Percentiles rank a stretch among this genome's conserved stretches.
Evolutionary conservation across 2,888 invertebrate genomes (phyloP).

Genomic region (Congeria kusceri): DNA sequence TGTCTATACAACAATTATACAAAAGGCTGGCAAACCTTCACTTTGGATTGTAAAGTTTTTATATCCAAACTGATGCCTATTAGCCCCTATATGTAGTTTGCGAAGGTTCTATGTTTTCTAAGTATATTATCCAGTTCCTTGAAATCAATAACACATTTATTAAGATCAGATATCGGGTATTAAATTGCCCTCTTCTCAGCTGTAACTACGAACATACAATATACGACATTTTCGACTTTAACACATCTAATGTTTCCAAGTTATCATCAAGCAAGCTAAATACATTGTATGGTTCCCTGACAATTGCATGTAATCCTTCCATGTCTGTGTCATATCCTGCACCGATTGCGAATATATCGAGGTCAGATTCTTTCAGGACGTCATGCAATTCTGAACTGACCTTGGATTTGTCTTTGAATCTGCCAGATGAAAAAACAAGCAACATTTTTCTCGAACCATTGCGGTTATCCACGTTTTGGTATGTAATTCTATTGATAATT

Average conservation of each 20-base stretch:
- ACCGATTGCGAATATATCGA: constrained; percentile 5
- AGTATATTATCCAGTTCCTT: too few relatives aligned
- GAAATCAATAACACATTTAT: too few relatives aligned
- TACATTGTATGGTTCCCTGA: neutral
- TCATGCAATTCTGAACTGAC: neutral
- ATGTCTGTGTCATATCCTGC: constrained; percentile 4
- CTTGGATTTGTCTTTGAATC: neutral
- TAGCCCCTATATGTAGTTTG: too few relatives aligned
- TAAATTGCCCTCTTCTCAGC: too few relatives aligned
- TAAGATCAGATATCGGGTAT: too few relatives aligned
- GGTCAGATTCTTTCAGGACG: neutral
- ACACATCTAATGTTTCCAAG: constrained; percentile 5
- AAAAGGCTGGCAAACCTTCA: too few relatives aligned
- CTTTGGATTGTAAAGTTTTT: too few relatives aligned
- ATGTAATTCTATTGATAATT: neutral
- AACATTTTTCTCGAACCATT: constrained; percentile 8
- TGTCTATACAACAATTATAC: too few relatives aligned
- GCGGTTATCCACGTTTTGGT: neutral
- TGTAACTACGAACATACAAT: neutral
- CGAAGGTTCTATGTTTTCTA: too few relatives aligned
- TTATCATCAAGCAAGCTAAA: neutral
- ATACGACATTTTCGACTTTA: constrained; percentile 19
- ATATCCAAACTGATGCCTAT: too few relatives aligned
- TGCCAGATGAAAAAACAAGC: neutral
- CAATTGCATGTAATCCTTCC: neutral